These are phyloP conservation scores for Acipenser oxyrinchus DNA, from an alignment of 2,797 vertebrate species.

Conservation along the genomic window DNA sequence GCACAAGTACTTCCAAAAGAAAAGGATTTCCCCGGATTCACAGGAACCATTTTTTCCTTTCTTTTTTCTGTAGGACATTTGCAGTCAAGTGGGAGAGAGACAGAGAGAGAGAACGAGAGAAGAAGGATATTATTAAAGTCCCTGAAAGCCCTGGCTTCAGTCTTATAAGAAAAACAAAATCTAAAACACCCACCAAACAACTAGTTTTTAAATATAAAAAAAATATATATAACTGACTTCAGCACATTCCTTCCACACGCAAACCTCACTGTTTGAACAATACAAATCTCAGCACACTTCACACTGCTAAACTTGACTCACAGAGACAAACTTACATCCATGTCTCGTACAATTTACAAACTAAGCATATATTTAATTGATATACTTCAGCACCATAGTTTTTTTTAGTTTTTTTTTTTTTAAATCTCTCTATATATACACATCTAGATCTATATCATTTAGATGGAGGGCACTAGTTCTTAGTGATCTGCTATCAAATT, in stretches of 20 bases:
- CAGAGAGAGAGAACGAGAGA: neutral
- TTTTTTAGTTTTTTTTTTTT: constrained; percentile 29
- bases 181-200: too few relatives aligned
- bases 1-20: too few relatives aligned
- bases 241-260: constrained; percentile 43
- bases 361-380: constrained; percentile 37
- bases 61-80: too few relatives aligned
- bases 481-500: constrained; percentile 34
- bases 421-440: constrained; percentile 45
- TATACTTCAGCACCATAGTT: constrained; percentile 72
- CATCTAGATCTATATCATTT: constrained; percentile 55
- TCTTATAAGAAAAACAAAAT: neutral
- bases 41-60: too few relatives aligned
- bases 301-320: constrained; percentile 53
- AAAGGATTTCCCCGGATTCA: too few relatives aligned
- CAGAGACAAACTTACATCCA: constrained; percentile 61
- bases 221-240: constrained; percentile 16
- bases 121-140: neutral
- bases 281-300: constrained; percentile 34
- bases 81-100: too few relatives aligned
- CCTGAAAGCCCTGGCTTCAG: neutral
- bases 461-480: constrained; percentile 39
- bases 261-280: constrained; percentile 11
- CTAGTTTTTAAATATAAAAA: neutral
- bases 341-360: constrained; percentile 67